Percentiles rank a stretch among this genome's conserved stretches.
Evolutionary conservation across 2,888 invertebrate genomes (phyloP).

Genomic region (Polietes domitor): DNA sequence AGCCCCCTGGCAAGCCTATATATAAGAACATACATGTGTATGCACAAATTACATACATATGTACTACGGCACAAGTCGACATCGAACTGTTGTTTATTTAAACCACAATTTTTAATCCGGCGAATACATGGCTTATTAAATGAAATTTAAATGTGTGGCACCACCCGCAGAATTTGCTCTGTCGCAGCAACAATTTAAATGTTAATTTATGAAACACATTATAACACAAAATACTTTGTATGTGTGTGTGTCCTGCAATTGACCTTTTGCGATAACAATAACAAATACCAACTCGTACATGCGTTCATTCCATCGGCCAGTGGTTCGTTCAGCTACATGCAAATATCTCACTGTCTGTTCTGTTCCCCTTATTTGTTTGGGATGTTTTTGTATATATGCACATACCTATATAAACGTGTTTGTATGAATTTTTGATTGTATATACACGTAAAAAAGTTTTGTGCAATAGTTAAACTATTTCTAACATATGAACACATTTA

Average conservation of each 20-base stretch:
- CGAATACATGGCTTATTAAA: slow-evolving; percentile 54
- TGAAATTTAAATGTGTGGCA: slow-evolving; percentile 56
- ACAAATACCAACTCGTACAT: neutral
- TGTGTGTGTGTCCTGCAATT: slow-evolving; percentile 23
- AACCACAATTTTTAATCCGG: slow-evolving; percentile 55
- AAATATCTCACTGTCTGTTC: neutral
- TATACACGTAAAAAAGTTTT: too few species aligned
- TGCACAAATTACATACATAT: too few species aligned
- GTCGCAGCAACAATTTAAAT: slow-evolving; percentile 55
- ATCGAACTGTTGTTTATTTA: slow-evolving; percentile 35
- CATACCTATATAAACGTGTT: too few species aligned
- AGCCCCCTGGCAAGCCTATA: too few species aligned
- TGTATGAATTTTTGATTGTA: too few species aligned
- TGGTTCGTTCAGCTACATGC: slow-evolving; percentile 23
- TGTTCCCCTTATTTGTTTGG: too few species aligned
- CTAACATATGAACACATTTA: too few species aligned
- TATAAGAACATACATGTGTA: neutral
- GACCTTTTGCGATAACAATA: slow-evolving; percentile 49
- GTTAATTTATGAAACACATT: slow-evolving; percentile 50
- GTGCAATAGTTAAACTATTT: too few species aligned
- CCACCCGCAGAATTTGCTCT: slow-evolving; percentile 33
- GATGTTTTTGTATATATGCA: too few species aligned
- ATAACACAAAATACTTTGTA: slow-evolving; percentile 32
- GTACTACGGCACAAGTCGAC: neutral
- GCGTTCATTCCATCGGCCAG: slow-evolving; percentile 15